Base-by-base conservation (phyloP, 2,797 vertebrate genomes). In the Menidia menidia region DNA sequence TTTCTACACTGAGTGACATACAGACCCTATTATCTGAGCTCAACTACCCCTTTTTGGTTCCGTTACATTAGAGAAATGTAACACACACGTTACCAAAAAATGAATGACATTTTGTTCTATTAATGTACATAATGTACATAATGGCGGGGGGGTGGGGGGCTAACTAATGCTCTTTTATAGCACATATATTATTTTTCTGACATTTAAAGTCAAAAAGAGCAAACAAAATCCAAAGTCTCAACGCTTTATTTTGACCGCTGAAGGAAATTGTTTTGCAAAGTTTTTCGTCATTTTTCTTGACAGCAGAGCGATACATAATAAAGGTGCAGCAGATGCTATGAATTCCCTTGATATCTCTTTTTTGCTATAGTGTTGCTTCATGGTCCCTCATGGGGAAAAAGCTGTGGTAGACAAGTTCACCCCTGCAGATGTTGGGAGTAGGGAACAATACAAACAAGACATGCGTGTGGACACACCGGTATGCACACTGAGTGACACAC, bases 311-410 rank as follows among this genome's bases (percentile, higher is more conserved):
- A 77, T 77, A 66, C 73, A 44, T 58, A 77, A 83, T 80, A 83
- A 77, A 78, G 72, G 63, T 66, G 43, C 63, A 63, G 64, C 71
- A 71, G 69, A 57, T 78, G 62, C 62, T 76, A 64, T 73, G 75
- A 78, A 88, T 83, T 86, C 85, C 80, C 80, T 32, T 6, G 73
- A 35, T 16, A 2, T 80, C 63, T 73, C 54, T 66, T 47, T 65
- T 47, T 58, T 48, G 31, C 71, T 63, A 43, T 60, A 70, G 13
- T 80, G 64, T 61, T 52, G 50, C 52, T 64, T 53, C 75, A 77
- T 65, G 48, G 74, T 71, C 68, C 16, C 84, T 85, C 73, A 31
- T 54, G 67, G 77, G 69, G 54, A 33, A 68, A 73, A 67, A 52
- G 41, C 13, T 33, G 35, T 71, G 60, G 69, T 52, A 78, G 77